These are phyloP conservation scores for Myrmecophaga tridactyla DNA, from an alignment of 2,113 vertebrate species.

Conservation along the genomic window DNA sequence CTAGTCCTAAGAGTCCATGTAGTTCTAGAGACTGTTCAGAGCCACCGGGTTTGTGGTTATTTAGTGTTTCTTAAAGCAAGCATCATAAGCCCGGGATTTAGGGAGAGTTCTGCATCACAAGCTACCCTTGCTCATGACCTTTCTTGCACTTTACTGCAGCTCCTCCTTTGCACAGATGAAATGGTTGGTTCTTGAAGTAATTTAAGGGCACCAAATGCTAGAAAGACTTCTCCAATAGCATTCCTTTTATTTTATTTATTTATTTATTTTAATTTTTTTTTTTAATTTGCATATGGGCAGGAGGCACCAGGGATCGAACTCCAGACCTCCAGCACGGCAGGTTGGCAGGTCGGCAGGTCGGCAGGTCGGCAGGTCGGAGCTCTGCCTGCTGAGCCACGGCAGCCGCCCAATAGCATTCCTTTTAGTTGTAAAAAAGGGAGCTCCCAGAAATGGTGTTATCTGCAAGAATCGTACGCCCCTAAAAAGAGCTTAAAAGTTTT, in stretches of 20 bases:
- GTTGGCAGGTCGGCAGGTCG: too few species aligned
- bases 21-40: neutral
- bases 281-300: too few species aligned
- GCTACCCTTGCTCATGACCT: neutral
- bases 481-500: constrained; percentile 48
- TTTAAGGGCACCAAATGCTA: neutral
- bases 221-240: constrained; percentile 4
- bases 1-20: neutral
- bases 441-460: constrained; percentile 59
- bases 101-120: neutral
- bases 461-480: neutral
- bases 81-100: neutral
- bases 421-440: constrained; percentile 43
- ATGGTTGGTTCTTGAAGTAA: constrained; percentile 18
- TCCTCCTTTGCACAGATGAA: constrained; percentile 21
- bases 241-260: too few species aligned
- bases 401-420: neutral
- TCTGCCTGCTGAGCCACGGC: too few species aligned
- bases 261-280: too few species aligned
- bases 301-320: too few species aligned
- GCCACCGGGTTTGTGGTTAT: neutral
- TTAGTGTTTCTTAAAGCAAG: neutral
- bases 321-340: too few species aligned
- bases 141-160: neutral
- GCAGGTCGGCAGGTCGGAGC: too few species aligned